phyloP scores from a whole-genome alignment of 2,113 vertebrate species.

The Thalassarche chlororhynchos region DNA sequence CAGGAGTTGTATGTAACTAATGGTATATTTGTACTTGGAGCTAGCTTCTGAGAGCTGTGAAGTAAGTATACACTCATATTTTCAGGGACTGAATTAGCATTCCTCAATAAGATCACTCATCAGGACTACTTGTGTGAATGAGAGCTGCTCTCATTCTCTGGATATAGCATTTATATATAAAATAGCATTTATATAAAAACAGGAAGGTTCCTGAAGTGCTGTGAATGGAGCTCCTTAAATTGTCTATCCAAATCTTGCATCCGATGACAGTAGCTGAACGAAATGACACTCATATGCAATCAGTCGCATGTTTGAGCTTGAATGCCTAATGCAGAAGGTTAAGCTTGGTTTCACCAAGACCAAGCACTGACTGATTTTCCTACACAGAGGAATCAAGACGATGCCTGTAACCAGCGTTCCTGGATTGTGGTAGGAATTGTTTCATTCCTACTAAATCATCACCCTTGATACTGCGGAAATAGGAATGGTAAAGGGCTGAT shows the following conservation, averaged over 20 bases:
- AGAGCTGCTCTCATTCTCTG: too few relatives aligned
- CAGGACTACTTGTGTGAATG: not conserved
- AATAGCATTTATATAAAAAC: not conserved
- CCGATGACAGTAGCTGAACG: not conserved
- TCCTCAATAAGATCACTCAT: not conserved
- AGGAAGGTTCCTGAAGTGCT: not conserved
- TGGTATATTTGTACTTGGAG: not conserved
- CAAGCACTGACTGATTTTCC: not conserved
- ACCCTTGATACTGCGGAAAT: not conserved
- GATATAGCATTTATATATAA: not conserved
- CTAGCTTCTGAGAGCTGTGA: not conserved
- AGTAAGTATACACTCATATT: not conserved
- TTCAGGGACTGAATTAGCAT: not conserved
- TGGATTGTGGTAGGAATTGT: not conserved
- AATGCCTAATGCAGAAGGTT: not conserved
- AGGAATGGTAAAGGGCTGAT: not conserved
- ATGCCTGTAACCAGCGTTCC: not conserved
- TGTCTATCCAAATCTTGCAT: not conserved
- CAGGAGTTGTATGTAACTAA: not conserved
- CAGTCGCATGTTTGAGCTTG: not conserved
- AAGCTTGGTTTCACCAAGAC: not conserved
- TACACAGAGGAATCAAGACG: not conserved
- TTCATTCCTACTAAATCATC: not conserved
- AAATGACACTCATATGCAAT: not conserved
- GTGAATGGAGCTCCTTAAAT: not conserved